Evolutionary conservation across 2,888 invertebrate species (phyloP).

Genomic region (Eucriotettix oculatus): DNA sequence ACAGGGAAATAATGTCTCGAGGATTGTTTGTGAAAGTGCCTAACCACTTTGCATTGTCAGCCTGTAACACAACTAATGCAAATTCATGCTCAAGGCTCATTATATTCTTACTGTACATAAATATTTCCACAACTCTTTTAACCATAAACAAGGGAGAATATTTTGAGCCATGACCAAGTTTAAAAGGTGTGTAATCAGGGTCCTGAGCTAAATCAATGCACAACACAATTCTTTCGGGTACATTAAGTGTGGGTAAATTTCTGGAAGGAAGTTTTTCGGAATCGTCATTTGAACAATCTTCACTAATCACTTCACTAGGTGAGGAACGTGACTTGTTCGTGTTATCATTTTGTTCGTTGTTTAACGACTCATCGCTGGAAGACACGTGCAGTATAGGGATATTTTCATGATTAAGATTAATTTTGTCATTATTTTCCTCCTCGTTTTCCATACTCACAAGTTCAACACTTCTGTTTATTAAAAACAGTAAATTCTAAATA

Average conservation of each 20-base stretch:
- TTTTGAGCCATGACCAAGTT: slow-evolving; percentile 34
- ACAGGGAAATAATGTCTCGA: slow-evolving; percentile 34
- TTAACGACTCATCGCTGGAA: no score
- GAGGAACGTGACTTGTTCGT: no score
- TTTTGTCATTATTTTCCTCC: no score
- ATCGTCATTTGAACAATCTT: slow-evolving; percentile 1
- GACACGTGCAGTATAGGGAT: no score
- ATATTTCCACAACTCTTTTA: slow-evolving; percentile 42
- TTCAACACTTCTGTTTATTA: no score
- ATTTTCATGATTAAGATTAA: no score
- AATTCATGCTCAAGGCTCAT: slow-evolving; percentile 45
- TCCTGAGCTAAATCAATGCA: slow-evolving; percentile 45
- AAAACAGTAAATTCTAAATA: no score
- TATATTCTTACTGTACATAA: slow-evolving; percentile 40
- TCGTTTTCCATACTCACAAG: no score
- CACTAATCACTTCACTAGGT: neutral
- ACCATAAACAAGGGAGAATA: slow-evolving; percentile 42
- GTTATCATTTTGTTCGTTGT: no score
- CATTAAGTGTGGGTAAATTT: slow-evolving; percentile 23
- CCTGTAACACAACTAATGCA: slow-evolving; percentile 40
- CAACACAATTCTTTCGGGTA: slow-evolving; percentile 44
- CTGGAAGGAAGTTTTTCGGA: slow-evolving; percentile 7
- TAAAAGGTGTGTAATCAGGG: slow-evolving; percentile 34
- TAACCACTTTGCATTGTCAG: slow-evolving; percentile 34
- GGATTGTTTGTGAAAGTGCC: slow-evolving; percentile 45